Evolutionary conservation across 2,797 vertebrate species (phyloP).

Genomic region (Dryobates pubescens): DNA sequence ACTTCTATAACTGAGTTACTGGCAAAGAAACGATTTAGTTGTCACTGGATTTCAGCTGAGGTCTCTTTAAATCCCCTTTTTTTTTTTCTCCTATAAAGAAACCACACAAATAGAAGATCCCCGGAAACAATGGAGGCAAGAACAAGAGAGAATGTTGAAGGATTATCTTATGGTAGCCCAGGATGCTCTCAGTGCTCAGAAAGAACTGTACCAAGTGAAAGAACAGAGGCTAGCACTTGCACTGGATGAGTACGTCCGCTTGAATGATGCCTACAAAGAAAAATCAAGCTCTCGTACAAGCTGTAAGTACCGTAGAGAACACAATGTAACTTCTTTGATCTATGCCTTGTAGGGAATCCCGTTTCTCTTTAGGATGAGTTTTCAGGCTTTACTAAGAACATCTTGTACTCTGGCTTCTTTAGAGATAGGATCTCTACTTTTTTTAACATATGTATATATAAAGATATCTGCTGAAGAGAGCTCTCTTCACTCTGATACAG

Average conservation of each 20-base stretch:
- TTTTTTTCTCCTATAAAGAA: slow-evolving; percentile 71
- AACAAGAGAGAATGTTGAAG: slow-evolving; percentile 87
- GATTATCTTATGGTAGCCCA: slow-evolving; percentile 85
- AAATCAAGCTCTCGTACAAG: slow-evolving; percentile 85
- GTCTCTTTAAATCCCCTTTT: neutral
- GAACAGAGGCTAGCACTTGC: slow-evolving; percentile 85
- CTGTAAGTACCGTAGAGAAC: slow-evolving; percentile 77
- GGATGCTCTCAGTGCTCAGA: slow-evolving; percentile 84
- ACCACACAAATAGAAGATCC: slow-evolving; percentile 88
- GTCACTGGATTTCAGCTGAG: neutral
- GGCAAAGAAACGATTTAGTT: neutral
- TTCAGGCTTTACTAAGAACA: neutral
- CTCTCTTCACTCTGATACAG: neutral
- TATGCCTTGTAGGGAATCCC: slow-evolving; percentile 20
- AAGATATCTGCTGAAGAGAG: neutral
- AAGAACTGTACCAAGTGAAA: slow-evolving; percentile 86
- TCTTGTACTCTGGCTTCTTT: slow-evolving; percentile 9
- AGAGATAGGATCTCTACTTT: neutral
- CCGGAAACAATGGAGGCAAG: slow-evolving; percentile 84
- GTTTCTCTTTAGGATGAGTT: slow-evolving; percentile 11
- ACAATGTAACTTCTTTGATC: neutral
- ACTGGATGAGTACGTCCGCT: slow-evolving; percentile 82
- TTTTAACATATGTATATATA: neutral
- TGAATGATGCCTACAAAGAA: slow-evolving; percentile 86
- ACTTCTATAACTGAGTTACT: neutral